Conservation (phyloP, 2,113 vertebrate genomes). For the Prietella phreatophila region DNA sequence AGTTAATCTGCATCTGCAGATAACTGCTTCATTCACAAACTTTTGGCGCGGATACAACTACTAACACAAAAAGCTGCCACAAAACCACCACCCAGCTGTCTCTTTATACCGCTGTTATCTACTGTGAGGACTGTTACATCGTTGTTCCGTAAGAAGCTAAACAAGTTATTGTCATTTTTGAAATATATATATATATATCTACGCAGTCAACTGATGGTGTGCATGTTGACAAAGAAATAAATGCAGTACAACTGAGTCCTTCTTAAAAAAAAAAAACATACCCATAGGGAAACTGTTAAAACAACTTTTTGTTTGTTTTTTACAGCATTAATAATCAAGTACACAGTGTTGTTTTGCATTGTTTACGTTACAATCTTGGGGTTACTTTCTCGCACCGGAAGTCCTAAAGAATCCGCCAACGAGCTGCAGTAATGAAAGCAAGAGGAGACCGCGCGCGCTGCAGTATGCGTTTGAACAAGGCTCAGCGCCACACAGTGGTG, state of each 20-base stretch:
- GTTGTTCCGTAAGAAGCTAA: not conserved
- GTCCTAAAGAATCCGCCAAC: not conserved
- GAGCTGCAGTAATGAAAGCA: not conserved
- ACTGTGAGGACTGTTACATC: not conserved
- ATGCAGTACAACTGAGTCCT: not conserved
- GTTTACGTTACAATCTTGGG: not conserved
- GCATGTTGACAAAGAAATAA: not conserved
- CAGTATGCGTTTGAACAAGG: not conserved
- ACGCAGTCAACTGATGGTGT: not conserved
- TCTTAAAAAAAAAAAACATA: not conserved
- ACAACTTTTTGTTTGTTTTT: not conserved
- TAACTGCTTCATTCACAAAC: not conserved
- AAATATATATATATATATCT: too few species aligned
- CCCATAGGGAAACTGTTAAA: not conserved
- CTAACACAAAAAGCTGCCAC: not conserved
- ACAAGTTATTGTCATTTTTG: not conserved
- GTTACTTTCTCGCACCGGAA: not conserved
- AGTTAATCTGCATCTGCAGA: not conserved
- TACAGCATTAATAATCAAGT: not conserved
- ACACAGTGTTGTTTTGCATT: not conserved
- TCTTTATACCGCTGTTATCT: not conserved
- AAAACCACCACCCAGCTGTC: not conserved
- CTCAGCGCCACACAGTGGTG: not conserved
- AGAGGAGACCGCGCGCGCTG: not conserved
- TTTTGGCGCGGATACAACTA: slow-evolving; percentile 7